Percentiles rank a stretch among this genome's conserved stretches.
phyloP scores from a whole-genome alignment of 2,888 invertebrate genomes.

The Phengaris alcon region DNA sequence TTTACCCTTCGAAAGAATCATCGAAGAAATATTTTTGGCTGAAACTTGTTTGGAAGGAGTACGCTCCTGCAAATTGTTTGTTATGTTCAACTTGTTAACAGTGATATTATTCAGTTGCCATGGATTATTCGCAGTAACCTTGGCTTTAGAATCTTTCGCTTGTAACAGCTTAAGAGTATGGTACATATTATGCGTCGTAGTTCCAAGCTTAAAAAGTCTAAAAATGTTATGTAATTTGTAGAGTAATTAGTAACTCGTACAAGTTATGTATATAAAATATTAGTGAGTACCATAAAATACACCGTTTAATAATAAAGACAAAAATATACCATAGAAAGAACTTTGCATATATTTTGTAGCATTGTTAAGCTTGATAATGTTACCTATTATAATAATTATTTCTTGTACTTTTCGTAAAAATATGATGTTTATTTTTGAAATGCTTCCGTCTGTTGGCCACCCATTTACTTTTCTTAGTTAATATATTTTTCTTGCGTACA shows the following conservation, averaged over 20 bases:
- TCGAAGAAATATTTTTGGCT: neutral
- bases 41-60: neutral
- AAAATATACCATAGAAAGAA: too few relatives aligned
- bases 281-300: too few relatives aligned
- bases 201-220: conserved; percentile 9
- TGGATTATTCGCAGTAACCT: neutral
- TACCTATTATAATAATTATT: conserved; percentile 21
- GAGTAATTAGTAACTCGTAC: too few relatives aligned
- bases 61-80: neutral
- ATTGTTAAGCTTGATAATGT: neutral
- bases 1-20: neutral
- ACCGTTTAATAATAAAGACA: too few relatives aligned
- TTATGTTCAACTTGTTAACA: neutral
- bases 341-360: too few relatives aligned
- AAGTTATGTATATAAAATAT: too few relatives aligned
- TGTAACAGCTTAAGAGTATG: neutral
- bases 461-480: conserved; percentile 40
- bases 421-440: conserved; percentile 44
- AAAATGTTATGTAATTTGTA: conserved; percentile 34
- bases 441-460: conserved; percentile 44
- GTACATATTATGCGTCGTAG: neutral
- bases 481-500: conserved; percentile 37
- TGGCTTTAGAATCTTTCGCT: neutral
- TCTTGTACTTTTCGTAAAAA: conserved; percentile 26
- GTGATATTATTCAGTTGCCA: neutral